Evolutionary conservation across 2,888 invertebrate species (phyloP).

Genomic region (Chrysolina americana): DNA sequence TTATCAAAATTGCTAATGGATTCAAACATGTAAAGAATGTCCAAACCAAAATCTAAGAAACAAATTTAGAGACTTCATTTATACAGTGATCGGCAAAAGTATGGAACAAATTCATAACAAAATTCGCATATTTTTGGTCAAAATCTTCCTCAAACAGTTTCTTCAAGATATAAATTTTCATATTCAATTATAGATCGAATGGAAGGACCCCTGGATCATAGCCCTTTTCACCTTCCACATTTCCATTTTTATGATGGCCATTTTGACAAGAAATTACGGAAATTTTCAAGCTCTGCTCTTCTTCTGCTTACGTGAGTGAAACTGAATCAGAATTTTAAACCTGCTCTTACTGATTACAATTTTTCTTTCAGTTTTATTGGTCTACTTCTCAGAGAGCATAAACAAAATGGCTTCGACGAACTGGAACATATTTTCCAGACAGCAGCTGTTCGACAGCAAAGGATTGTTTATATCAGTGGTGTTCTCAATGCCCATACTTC

Average conservation of each 20-base stretch:
- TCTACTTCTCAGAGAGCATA: conserved; percentile 92
- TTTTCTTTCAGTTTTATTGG: conserved; percentile 81
- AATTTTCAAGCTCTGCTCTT: conserved; percentile 90
- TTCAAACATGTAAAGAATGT: no score
- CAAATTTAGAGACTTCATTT: no score
- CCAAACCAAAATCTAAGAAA: no score
- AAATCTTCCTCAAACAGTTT: no score
- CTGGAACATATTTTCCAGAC: conserved; percentile 90
- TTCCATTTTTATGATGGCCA: conserved; percentile 82
- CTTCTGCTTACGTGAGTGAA: conserved; percentile 83
- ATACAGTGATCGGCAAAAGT: no score
- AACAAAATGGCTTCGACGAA: conserved; percentile 91
- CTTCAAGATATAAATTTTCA: not conserved
- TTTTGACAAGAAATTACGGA: conserved; percentile 87
- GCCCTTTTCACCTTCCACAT: conserved; percentile 83
- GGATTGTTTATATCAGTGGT: conserved; percentile 95
- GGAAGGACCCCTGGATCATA: conserved; percentile 91
- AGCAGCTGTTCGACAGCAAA: conserved; percentile 95
- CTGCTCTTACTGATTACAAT: not conserved
- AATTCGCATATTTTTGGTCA: not conserved
- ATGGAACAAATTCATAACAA: not conserved
- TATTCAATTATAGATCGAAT: conserved; percentile 81
- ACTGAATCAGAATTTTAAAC: not conserved
- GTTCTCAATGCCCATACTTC: conserved; percentile 92
- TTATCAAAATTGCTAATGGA: no score